These are phyloP conservation scores for Craterocephalus amniculus DNA, from an alignment of 2,797 vertebrate species.

Conservation along the genomic window DNA sequence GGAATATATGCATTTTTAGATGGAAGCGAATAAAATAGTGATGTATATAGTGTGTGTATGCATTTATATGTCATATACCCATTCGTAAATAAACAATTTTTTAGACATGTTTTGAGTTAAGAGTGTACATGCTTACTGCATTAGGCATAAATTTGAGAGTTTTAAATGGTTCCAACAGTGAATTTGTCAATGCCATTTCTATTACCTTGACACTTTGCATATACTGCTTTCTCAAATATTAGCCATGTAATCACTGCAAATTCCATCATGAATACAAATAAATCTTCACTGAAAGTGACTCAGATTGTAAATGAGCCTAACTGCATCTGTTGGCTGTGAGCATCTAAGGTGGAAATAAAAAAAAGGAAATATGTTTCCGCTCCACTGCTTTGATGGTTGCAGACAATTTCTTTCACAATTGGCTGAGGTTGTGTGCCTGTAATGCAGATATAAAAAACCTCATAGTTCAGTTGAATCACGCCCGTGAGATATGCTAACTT, in stretches of 20 bases:
- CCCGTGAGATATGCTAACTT: slow-evolving; percentile 54
- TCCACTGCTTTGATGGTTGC: not conserved
- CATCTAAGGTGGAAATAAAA: not conserved
- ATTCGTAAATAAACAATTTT: not conserved
- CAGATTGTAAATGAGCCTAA: not conserved
- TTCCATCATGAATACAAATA: slow-evolving; percentile 1
- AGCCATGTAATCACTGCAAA: not conserved
- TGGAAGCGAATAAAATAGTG: not conserved
- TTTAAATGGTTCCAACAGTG: not conserved
- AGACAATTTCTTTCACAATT: slow-evolving; percentile 12
- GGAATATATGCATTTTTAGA: not conserved
- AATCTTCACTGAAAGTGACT: slow-evolving; percentile 1
- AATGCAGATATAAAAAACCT: slow-evolving; percentile 31
- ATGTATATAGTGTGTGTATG: not conserved
- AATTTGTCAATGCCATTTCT: not conserved
- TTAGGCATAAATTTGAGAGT: not conserved
- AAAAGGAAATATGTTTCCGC: not conserved
- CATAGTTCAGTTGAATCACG: slow-evolving; percentile 52
- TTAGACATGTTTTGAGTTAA: not conserved
- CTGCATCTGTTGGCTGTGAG: not conserved
- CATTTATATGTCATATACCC: not conserved
- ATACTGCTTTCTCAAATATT: not conserved
- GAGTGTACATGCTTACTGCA: not conserved
- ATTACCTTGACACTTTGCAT: not conserved
- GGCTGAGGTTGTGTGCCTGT: not conserved